A percentile compares a stretch with the other conserved stretches of the same genome.
These are phyloP conservation scores for Axinella damicornis DNA, from an alignment of 37 sponge, comb jelly and placozoan species.

Conservation along the genomic window DNA sequence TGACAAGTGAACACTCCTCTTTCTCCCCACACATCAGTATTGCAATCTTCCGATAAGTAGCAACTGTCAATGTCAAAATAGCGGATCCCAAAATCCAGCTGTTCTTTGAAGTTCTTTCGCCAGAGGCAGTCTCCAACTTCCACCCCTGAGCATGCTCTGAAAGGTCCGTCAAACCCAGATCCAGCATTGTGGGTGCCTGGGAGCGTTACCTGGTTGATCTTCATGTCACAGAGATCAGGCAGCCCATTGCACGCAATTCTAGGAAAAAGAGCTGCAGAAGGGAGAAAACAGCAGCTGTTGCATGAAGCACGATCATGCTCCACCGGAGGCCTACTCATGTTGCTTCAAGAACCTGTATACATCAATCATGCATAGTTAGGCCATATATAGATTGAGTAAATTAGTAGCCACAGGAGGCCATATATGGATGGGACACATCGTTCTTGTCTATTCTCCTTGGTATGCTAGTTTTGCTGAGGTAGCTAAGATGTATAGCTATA, in stretches of 20 bases:
- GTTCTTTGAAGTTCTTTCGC: constrained; percentile 12
- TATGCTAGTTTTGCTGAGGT: too few species aligned
- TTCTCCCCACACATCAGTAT: constrained; percentile 5
- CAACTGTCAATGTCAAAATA: constrained; percentile 39
- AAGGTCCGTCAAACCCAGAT: constrained; percentile 1
- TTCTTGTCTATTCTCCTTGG: too few species aligned
- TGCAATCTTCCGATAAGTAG: neutral
- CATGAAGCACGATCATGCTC: too few species aligned
- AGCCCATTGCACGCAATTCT: constrained; percentile 21
- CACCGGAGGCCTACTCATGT: too few species aligned
- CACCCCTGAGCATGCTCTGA: neutral
- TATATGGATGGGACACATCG: too few species aligned
- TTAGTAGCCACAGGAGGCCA: too few species aligned
- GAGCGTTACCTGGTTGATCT: constrained; percentile 36
- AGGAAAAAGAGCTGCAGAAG: too few species aligned
- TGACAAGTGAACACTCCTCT: constrained; percentile 30
- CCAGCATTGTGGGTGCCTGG: constrained; percentile 52
- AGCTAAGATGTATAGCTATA: too few species aligned
- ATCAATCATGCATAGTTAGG: too few species aligned
- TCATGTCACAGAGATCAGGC: constrained; percentile 22
- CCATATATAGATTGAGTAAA: too few species aligned
- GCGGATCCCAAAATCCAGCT: constrained; percentile 29
- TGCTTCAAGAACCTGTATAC: too few species aligned
- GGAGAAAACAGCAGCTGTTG: too few species aligned
- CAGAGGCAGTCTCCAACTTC: neutral